Base-by-base conservation (phyloP, 2,888 invertebrate species). In the Geophilus truncorum region DNA sequence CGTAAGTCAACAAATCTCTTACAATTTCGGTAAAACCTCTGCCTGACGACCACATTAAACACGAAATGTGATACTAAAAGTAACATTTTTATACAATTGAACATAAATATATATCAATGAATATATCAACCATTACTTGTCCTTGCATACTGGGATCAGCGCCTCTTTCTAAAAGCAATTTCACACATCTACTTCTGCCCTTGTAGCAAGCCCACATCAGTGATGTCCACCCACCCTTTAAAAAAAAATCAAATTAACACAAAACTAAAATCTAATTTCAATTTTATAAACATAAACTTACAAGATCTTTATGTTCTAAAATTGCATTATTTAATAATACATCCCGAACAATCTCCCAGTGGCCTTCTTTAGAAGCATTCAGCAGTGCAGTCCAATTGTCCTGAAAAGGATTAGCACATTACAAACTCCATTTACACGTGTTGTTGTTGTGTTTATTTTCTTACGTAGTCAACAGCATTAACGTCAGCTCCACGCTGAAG, bases 161-260 rank as follows among this genome's bases (percentile, higher is more conserved):
- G 36, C 94, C 94, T 84, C 92, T 92, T 83, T 94, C 93, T 83
- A 98, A 88, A 70, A 98, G 89, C 80, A 93, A 86, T 45, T 91
- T 90, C 45, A 93, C 96, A 82, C 94, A 91, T 45, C 93, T 87
- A 12, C 85, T 84, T 51, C 88, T 87, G 7, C 95, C 97, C 87
- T 97, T 96, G 89, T 99, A 99, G 9, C 95, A 92, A 0, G 97
- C 95, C 98, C 98, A 99, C 93, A 98, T 96, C 80, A 99, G 90
- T 0, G 98, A 91, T 3, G 97, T 94, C 98, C 98, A 99, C 45
- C 96, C 96, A 84, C 97, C 97, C 96, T 96, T 84, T 9, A 82
- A 36, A 76, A 79, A 15, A 40, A 7, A 23, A 78, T 32, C 23
- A 12, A 0, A 4, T 78, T 18, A 78, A 21, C 28, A 75, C 15